Evolutionary conservation across 2,888 invertebrate genomes (phyloP).

Genomic region (Diaprepes abbreviatus): DNA sequence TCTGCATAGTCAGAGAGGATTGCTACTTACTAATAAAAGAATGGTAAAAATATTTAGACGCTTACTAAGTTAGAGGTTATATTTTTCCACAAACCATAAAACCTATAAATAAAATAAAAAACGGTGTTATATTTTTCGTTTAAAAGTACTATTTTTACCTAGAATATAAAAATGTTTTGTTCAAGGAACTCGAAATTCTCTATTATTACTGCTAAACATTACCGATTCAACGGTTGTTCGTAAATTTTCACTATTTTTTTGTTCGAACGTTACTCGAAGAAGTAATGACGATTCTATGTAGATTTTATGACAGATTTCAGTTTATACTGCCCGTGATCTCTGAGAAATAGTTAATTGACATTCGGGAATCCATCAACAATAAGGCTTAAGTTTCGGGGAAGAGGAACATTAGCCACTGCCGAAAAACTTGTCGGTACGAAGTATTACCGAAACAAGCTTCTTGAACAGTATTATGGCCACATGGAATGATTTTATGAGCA

Average conservation of each 20-base stretch:
- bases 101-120: too few relatives aligned
- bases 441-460: slow-evolving; percentile 39
- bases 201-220: slow-evolving; percentile 22
- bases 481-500: slow-evolving; percentile 45
- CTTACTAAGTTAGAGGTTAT: too few relatives aligned
- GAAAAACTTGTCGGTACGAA: slow-evolving; percentile 42
- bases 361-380: slow-evolving; percentile 55
- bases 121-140: too few relatives aligned
- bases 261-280: slow-evolving; percentile 34
- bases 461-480: slow-evolving; percentile 38
- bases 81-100: too few relatives aligned
- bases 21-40: too few relatives aligned
- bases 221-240: slow-evolving; percentile 38
- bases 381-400: slow-evolving; percentile 42
- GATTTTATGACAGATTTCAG: slow-evolving; percentile 47
- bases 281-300: slow-evolving; percentile 48
- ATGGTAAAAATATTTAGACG: too few relatives aligned
- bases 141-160: background rate
- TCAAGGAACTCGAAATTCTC: slow-evolving; percentile 22
- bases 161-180: background rate
- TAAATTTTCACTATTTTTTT: slow-evolving; percentile 15
- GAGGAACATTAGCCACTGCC: slow-evolving; percentile 42
- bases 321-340: slow-evolving; percentile 56
- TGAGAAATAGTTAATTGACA: slow-evolving; percentile 62
- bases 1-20: too few relatives aligned